These are phyloP conservation scores for Pygoscelis adeliae DNA, from an alignment of 2,113 vertebrate species.

Conservation along the genomic window DNA sequence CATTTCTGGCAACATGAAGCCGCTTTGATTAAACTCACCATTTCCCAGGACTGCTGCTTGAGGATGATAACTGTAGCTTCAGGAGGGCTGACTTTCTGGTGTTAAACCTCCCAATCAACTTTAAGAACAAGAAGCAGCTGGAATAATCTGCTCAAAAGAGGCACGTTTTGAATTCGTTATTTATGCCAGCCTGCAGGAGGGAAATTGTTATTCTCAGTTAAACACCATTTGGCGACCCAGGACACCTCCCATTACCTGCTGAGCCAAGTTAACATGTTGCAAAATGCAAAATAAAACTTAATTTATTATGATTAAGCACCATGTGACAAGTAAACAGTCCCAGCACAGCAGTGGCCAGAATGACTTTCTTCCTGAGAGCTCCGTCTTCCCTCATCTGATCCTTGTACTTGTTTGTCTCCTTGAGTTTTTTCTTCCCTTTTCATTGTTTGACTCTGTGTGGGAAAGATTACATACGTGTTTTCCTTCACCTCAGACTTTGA, in stretches of 20 bases:
- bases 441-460: not conserved
- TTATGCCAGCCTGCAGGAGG: constrained; percentile 34
- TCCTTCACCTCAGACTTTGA: not conserved
- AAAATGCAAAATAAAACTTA: constrained; percentile 52
- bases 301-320: constrained; percentile 54
- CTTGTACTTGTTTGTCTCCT: not conserved
- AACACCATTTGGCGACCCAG: constrained; percentile 31
- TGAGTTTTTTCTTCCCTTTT: not conserved
- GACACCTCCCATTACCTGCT: constrained; percentile 47
- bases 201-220: constrained; percentile 44
- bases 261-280: constrained; percentile 32
- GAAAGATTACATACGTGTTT: not conserved
- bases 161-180: constrained; percentile 21
- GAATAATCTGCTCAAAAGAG: constrained; percentile 18
- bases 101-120: not conserved
- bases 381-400: not conserved
- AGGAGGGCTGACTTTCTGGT: constrained; percentile 22
- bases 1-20: rapidly evolving
- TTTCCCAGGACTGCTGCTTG: not conserved
- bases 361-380: not conserved
- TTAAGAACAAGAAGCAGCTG: constrained; percentile 22
- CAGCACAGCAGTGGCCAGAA: constrained; percentile 8
- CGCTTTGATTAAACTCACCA: not conserved
- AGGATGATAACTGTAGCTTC: not conserved
- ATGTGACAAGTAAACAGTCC: constrained; percentile 1